phyloP scores from a whole-genome alignment of 2,113 vertebrate genomes.

The Chloropsis hardwickii region DNA sequence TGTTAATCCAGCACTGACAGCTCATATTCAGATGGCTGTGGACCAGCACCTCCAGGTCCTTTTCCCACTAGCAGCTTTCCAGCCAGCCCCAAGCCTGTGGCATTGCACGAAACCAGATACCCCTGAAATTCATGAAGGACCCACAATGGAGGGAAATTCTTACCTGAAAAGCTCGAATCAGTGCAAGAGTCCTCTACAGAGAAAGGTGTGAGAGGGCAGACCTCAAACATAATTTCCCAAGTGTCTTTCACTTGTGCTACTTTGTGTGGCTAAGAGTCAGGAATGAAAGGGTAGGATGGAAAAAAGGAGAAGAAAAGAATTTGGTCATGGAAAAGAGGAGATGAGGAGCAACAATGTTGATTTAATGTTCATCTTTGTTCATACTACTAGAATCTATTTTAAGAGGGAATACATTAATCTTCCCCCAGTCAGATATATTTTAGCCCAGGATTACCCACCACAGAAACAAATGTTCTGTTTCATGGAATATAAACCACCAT shows the following conservation, averaged over 20 bases:
- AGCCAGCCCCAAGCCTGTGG: not conserved
- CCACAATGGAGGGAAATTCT: not conserved
- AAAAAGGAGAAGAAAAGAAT: not conserved
- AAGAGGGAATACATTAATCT: not conserved
- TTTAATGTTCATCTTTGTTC: not conserved
- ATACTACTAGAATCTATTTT: not conserved
- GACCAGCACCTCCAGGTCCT: not conserved
- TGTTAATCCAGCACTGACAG: not conserved
- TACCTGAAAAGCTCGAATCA: not conserved
- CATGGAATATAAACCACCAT: not conserved
- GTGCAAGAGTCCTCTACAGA: not conserved
- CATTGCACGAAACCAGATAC: fast-evolving
- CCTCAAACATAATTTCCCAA: not conserved
- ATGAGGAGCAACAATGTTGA: not conserved
- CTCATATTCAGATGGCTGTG: not conserved
- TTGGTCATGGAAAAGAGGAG: not conserved
- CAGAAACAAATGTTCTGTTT: not conserved
- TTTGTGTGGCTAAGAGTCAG: not conserved
- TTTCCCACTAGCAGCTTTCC: not conserved
- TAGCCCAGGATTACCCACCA: not conserved
- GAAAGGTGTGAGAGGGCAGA: not conserved
- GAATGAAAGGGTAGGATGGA: not conserved
- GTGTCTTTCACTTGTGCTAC: fast-evolving
- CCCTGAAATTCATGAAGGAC: fast-evolving
- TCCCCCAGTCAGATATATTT: not conserved